phyloP scores from a whole-genome alignment of 2,797 vertebrate genomes.

The Leptoclinus maculatus region DNA sequence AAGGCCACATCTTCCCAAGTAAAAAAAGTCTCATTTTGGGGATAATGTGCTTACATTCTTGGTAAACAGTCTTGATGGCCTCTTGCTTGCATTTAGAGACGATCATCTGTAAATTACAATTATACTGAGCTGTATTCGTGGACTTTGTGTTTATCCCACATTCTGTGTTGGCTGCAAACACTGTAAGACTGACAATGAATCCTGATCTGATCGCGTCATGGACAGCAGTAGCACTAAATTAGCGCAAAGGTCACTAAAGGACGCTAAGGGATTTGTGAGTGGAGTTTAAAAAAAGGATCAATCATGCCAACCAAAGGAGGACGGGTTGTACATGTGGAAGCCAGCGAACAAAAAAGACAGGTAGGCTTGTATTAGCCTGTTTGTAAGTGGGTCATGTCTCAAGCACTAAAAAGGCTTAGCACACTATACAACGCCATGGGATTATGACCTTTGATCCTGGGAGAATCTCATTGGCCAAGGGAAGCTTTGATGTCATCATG shows the following conservation, averaged over 20 bases:
- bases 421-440: constrained; percentile 46
- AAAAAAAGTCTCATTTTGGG: neutral
- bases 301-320: constrained; percentile 28
- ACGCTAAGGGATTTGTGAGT: constrained; percentile 45
- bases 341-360: constrained; percentile 38
- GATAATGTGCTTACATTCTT: neutral
- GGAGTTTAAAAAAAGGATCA: constrained; percentile 42
- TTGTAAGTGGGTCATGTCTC: constrained; percentile 76
- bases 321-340: constrained; percentile 55
- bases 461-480: constrained; percentile 73
- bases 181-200: constrained; percentile 13
- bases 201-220: constrained; percentile 20
- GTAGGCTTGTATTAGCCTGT: constrained; percentile 64
- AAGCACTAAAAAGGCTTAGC: constrained; percentile 61
- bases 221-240: constrained; percentile 38
- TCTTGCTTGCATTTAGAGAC: neutral
- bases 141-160: neutral
- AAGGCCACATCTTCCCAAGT: neutral
- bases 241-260: constrained; percentile 52
- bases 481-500: constrained; percentile 64
- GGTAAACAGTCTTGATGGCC: neutral
- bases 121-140: constrained; percentile 24
- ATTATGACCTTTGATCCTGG: constrained; percentile 72
- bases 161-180: constrained; percentile 18
- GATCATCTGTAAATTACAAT: neutral